Conservation (phyloP, 2,797 vertebrate species). For the Alfaro cultratus region DNA sequence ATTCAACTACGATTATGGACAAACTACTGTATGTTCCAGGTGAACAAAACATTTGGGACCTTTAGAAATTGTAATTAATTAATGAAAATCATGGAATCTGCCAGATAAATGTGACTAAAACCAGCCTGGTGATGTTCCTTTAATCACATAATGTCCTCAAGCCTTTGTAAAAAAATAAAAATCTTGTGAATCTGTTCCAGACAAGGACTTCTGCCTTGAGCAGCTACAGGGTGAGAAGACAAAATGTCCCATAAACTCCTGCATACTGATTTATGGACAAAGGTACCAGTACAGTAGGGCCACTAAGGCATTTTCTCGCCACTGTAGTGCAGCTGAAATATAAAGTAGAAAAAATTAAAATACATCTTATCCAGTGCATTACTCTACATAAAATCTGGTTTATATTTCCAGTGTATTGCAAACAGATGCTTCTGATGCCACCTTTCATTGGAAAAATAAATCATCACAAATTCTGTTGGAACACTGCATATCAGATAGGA, state of each 20-base stretch:
- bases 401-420: conserved; percentile 6
- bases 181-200: neutral
- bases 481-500: conserved; percentile 49
- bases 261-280: neutral
- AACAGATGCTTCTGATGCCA: conserved; percentile 57
- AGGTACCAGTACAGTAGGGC: neutral
- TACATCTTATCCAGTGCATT: neutral
- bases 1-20: neutral
- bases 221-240: neutral
- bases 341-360: conserved; percentile 4
- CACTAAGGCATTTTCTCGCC: neutral
- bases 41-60: neutral
- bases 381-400: conserved; percentile 6
- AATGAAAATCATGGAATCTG: too few relatives aligned
- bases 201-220: neutral
- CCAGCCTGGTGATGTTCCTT: neutral
- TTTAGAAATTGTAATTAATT: neutral
- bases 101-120: neutral
- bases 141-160: neutral
- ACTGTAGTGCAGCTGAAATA: neutral
- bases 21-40: neutral
- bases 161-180: neutral
- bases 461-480: conserved; percentile 57
- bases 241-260: neutral
- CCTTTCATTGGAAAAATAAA: conserved; percentile 51